phyloP scores from a whole-genome alignment of 2,888 invertebrate genomes.

The Teleiodes luculella region DNA sequence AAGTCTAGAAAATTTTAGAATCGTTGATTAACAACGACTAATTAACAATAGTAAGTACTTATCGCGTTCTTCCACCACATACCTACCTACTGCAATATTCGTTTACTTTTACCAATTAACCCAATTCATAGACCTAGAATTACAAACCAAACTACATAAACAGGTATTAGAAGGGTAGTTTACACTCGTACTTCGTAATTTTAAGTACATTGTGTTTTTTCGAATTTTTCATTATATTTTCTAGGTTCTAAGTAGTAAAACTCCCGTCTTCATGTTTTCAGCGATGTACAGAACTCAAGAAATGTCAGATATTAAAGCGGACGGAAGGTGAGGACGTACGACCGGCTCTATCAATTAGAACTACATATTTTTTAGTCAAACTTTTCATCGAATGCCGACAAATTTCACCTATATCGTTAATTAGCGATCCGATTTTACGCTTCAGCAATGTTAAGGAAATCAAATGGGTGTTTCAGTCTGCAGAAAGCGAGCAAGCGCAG shows the following conservation, averaged over 20 bases:
- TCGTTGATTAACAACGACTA: too few relatives aligned
- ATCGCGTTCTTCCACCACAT: background rate
- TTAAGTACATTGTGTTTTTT: background rate
- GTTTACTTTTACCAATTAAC: slow-evolving; percentile 22
- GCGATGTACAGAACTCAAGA: background rate
- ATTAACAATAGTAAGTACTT: too few relatives aligned
- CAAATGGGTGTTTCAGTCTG: slow-evolving; percentile 27
- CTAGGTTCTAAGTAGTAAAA: too few relatives aligned
- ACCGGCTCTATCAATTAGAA: background rate
- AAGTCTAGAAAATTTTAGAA: too few relatives aligned
- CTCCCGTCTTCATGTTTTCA: too few relatives aligned
- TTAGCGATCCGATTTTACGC: slow-evolving; percentile 27
- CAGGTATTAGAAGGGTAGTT: too few relatives aligned
- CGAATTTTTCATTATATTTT: too few relatives aligned
- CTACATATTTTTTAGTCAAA: background rate
- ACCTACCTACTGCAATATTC: background rate
- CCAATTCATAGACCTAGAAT: slow-evolving; percentile 6
- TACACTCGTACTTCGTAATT: background rate
- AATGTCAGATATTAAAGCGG: background rate
- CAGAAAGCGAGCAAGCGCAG: slow-evolving; percentile 28
- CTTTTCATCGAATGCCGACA: slow-evolving; percentile 4
- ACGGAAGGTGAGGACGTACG: slow-evolving; percentile 3
- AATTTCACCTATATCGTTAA: slow-evolving; percentile 11
- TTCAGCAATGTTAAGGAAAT: slow-evolving; percentile 30
- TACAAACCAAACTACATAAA: background rate